These are phyloP conservation scores for Ectemnius lituratus DNA, from an alignment of 2,888 invertebrate species.

Conservation along the genomic window DNA sequence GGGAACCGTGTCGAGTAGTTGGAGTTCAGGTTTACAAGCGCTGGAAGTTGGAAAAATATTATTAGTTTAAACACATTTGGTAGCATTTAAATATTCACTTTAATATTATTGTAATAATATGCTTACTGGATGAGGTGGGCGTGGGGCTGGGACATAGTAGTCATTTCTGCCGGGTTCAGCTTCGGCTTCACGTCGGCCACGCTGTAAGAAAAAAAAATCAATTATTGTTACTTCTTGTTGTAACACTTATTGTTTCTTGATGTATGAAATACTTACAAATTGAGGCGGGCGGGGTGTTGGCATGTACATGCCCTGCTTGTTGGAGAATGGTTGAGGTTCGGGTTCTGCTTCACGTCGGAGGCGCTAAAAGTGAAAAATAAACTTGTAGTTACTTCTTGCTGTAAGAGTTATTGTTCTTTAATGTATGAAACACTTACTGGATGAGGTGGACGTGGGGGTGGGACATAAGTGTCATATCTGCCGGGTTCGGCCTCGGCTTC, in stretches of 20 bases:
- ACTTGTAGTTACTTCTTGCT: not conserved
- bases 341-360: conserved; percentile 40
- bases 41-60: conserved; percentile 10
- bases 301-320: not conserved
- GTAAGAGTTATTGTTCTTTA: not conserved
- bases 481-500: not conserved
- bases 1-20: too few relatives aligned
- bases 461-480: too few relatives aligned
- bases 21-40: too few relatives aligned
- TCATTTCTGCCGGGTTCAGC: not conserved
- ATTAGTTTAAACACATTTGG: not conserved
- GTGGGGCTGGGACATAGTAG: conserved; percentile 23
- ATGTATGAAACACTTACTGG: too few relatives aligned
- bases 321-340: not conserved
- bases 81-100: not conserved
- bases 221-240: not conserved
- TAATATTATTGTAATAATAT: not conserved
- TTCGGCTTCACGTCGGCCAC: conserved; percentile 29
- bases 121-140: conserved; percentile 34
- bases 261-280: not conserved
- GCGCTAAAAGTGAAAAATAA: conserved; percentile 26
- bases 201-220: conserved; percentile 8
- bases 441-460: not conserved
- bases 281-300: not conserved
- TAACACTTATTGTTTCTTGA: not conserved